Evolutionary conservation across 2,888 invertebrate species (phyloP).

Genomic region (Cheilosia impressa): DNA sequence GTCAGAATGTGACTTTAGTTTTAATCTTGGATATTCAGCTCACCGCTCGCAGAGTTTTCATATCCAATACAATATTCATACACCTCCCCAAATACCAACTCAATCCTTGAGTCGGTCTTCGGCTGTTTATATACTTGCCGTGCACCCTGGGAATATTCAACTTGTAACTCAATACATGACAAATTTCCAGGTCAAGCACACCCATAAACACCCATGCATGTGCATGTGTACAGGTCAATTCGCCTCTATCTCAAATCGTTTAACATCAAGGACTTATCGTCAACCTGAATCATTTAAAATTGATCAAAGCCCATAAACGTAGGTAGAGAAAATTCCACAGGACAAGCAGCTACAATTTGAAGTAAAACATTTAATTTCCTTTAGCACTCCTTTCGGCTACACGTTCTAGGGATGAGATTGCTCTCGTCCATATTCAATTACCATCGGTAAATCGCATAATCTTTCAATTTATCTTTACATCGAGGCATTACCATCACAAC

Average conservation of each 20-base stretch:
- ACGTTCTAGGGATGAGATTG: constrained; percentile 34
- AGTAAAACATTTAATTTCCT: constrained; percentile 59
- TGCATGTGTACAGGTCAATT: background rate
- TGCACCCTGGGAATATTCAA: too few species aligned
- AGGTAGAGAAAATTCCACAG: background rate
- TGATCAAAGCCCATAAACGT: constrained; percentile 28
- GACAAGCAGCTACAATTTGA: background rate
- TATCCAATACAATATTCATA: too few species aligned
- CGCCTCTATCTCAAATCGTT: background rate
- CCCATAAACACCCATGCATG: too few species aligned
- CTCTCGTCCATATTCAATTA: constrained; percentile 71
- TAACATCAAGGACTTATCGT: background rate
- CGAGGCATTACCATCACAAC: constrained; percentile 66
- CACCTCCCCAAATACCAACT: too few species aligned
- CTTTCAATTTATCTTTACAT: constrained; percentile 73
- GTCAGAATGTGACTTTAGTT: too few species aligned
- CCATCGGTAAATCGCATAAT: constrained; percentile 69
- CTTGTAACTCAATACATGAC: too few species aligned
- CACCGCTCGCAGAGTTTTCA: too few species aligned
- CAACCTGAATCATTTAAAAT: constrained; percentile 23
- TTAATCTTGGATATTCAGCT: too few species aligned
- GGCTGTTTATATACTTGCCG: too few species aligned
- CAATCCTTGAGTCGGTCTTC: too few species aligned
- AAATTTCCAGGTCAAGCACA: too few species aligned
- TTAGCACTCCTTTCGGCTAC: constrained; percentile 23